Percentiles rank a stretch among this genome's conserved stretches.
phyloP scores from a whole-genome alignment of 1,140 invertebrate genomes.

The Anadara kagoshimensis region DNA sequence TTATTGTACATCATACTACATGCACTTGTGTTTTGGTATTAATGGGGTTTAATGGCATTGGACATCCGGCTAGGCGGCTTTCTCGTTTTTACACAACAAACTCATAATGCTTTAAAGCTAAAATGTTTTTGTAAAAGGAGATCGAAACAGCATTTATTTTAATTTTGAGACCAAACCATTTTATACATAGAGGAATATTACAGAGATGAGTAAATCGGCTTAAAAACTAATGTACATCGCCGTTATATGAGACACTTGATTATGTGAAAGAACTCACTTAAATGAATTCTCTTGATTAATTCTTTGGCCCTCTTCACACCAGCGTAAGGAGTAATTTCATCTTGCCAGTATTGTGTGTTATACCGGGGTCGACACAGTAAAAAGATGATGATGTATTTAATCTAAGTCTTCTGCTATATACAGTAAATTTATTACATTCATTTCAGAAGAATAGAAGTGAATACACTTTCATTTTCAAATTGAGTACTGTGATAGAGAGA shows the following conservation, averaged over 20 bases:
- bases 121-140: constrained; percentile 5
- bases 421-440: too few species aligned
- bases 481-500: too few species aligned
- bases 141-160: too few species aligned
- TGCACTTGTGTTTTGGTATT: constrained; percentile 5
- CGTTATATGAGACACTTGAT: constrained; percentile 5
- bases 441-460: too few species aligned
- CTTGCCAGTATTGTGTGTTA: not conserved
- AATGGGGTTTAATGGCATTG: constrained; percentile 12
- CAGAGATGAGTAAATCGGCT: too few species aligned
- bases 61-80: constrained; percentile 9
- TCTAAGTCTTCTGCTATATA: too few species aligned
- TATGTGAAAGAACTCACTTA: constrained; percentile 12
- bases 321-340: too few species aligned
- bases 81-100: constrained; percentile 5
- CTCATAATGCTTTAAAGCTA: constrained; percentile 4
- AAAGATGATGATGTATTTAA: too few species aligned
- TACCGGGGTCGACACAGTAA: not conserved
- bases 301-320: not conserved
- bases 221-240: too few species aligned
- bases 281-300: constrained; percentile 20
- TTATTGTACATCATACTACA: constrained; percentile 9
- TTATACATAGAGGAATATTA: too few species aligned
- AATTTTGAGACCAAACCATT: too few species aligned
- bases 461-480: too few species aligned